phyloP scores from a whole-genome alignment of 2,888 invertebrate species.

The Coremacera marginata region DNA sequence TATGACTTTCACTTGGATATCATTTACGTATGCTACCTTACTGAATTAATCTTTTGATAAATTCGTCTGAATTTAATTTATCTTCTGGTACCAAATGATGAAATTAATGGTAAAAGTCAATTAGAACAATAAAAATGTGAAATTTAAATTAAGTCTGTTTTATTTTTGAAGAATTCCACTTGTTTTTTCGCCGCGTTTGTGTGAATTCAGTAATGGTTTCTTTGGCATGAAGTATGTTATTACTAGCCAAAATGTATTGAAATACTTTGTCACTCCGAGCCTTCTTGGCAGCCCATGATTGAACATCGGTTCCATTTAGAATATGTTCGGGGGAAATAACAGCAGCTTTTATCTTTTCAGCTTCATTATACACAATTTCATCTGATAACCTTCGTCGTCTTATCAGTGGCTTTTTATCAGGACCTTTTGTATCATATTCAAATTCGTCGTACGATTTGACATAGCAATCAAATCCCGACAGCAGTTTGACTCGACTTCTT shows the following conservation, averaged over 20 bases:
- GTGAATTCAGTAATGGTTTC: slow-evolving; percentile 58
- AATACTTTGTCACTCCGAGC: slow-evolving; percentile 53
- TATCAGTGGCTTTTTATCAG: slow-evolving; percentile 52
- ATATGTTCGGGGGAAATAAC: slow-evolving; percentile 53
- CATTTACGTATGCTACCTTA: no score
- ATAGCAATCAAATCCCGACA: slow-evolving; percentile 55
- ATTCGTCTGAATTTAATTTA: no score
- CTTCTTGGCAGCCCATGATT: slow-evolving; percentile 52
- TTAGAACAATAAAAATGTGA: no score
- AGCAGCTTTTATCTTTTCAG: slow-evolving; percentile 41
- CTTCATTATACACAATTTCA: neutral
- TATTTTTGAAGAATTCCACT: slow-evolving; percentile 61
- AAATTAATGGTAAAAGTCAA: no score
- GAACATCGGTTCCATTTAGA: slow-evolving; percentile 50
- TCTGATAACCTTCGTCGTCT: slow-evolving; percentile 49
- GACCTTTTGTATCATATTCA: slow-evolving; percentile 51
- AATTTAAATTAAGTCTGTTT: slow-evolving; percentile 36
- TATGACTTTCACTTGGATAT: no score
- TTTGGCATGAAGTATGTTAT: slow-evolving; percentile 46
- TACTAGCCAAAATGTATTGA: slow-evolving; percentile 50
- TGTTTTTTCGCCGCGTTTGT: slow-evolving; percentile 53
- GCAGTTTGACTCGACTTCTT: slow-evolving; percentile 51
- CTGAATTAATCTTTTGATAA: no score
- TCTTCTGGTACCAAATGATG: no score
- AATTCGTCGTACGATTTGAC: slow-evolving; percentile 56